Percentiles rank a stretch among this genome's conserved stretches.
phyloP scores from a whole-genome alignment of 1,140 invertebrate species.

The Adelges cooleyi region DNA sequence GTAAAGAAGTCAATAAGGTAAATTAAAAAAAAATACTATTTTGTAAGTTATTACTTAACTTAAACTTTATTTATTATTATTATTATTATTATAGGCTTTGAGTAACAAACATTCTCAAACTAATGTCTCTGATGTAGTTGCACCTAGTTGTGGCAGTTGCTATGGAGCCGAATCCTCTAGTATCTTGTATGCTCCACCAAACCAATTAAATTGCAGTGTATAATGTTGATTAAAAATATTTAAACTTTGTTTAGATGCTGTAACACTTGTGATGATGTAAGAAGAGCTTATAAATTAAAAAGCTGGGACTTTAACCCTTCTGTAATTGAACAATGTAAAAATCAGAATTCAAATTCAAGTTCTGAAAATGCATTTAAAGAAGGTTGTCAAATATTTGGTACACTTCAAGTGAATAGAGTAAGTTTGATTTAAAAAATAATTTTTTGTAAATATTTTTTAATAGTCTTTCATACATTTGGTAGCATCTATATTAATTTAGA shows the following conservation, averaged over 20 bases:
- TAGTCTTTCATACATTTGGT: too few relatives aligned
- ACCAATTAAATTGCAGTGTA: too few relatives aligned
- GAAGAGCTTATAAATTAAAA: conserved; percentile 76
- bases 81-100: too few relatives aligned
- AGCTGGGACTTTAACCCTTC: conserved; percentile 56
- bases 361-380: conserved; percentile 67
- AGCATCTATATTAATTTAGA: too few relatives aligned
- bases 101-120: not conserved
- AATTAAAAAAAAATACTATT: too few relatives aligned
- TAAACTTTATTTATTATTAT: too few relatives aligned
- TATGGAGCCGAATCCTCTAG: conserved; percentile 65
- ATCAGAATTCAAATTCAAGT: conserved; percentile 54
- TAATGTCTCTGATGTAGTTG: not conserved
- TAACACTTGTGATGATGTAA: conserved; percentile 92
- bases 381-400: conserved; percentile 91
- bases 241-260: conserved; percentile 63
- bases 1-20: too few relatives aligned
- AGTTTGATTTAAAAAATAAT: conserved; percentile 32
- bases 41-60: too few relatives aligned
- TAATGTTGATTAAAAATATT: too few relatives aligned
- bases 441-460: too few relatives aligned
- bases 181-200: not conserved
- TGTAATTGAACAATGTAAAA: conserved; percentile 77
- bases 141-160: conserved; percentile 50
- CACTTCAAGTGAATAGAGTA: conserved; percentile 88